Evolutionary conservation across 2,888 invertebrate species (phyloP), one percentile per base, ranked within the genome.

Genomic region (Tipula unca): DNA sequence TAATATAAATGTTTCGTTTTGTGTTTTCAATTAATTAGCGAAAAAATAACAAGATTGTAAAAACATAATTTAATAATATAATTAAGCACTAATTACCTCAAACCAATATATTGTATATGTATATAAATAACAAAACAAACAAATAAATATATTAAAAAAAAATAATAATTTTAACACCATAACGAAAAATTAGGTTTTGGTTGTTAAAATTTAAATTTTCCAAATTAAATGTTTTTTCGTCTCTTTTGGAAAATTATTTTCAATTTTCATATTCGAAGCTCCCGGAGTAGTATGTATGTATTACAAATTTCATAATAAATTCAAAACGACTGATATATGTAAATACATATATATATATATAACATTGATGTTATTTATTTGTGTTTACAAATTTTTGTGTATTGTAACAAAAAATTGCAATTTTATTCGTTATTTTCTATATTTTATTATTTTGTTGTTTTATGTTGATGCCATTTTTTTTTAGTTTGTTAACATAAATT

Each of bases 341-440:
- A n/a, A n/a, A n/a, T n/a, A n/a, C n/a, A n/a, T n/a, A n/a, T n/a
- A n/a, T n/a, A n/a, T n/a, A n/a, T n/a, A n/a, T 69, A 69, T 69
- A 69, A 69, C 69, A 69, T 69, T 69, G 69, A 69, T 69, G 69
- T 69, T 69, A 69, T 69, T 69, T 69, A 69, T 69, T 69, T 25
- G 69, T 69, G 69, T 69, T 69, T 69, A 69, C 69, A 69, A 69
- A 25, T 69, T 69, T 69, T 69, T 69, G 69, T 25, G 25, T 69
- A 69, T 69, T 69, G 20, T 25, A 69, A 69, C 69, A 10, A 69
- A 69, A 69, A 69, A 25, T 69, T 69, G 69, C 69, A 69, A 69
- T 69, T 69, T 69, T 25, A 69, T 69, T 69, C 69, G 69, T 3
- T 25, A 25, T 69, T 48, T 69, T 25, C 25, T 25, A 13, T 69